Conservation (phyloP, 2,888 invertebrate genomes). For the Helleia helle region DNA sequence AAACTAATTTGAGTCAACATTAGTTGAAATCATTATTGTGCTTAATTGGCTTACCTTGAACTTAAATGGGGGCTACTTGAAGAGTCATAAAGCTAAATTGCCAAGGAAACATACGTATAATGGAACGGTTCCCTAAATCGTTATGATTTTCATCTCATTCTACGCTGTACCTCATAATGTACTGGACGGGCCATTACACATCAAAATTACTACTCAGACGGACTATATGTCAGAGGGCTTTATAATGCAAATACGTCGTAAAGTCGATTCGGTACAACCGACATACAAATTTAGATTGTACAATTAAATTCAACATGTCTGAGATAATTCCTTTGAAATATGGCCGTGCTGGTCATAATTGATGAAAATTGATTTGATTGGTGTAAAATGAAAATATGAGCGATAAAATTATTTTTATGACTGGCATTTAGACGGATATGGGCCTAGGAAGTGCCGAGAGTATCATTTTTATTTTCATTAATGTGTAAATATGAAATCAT, state of each 20-base stretch:
- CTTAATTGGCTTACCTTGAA: conserved; percentile 4
- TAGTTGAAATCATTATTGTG: conserved; percentile 2
- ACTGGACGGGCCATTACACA: conserved; percentile 55
- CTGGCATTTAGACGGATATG: too few relatives aligned
- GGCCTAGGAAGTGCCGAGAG: too few relatives aligned
- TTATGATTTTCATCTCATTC: conserved; percentile 36
- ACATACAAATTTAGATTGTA: conserved; percentile 36
- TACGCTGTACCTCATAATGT: conserved; percentile 41
- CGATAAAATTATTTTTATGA: too few relatives aligned
- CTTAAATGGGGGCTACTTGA: not conserved
- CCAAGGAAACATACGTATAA: not conserved
- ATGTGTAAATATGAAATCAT: too few relatives aligned
- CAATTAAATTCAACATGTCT: conserved; percentile 30
- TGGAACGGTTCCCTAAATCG: conserved; percentile 23
- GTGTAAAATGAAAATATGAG: not conserved
- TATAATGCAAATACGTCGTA: conserved; percentile 59
- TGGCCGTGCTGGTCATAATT: conserved; percentile 12
- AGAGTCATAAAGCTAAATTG: not conserved
- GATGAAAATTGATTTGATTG: conserved; percentile 14
- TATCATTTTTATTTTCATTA: too few relatives aligned
- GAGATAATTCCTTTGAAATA: conserved; percentile 20
- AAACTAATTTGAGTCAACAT: conserved; percentile 3
- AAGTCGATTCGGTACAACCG: conserved; percentile 36
- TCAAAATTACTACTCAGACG: conserved; percentile 55
- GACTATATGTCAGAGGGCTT: conserved; percentile 51